These are phyloP conservation scores for Euphonia xanthogaster DNA, from an alignment of 2,797 vertebrate species.

Conservation along the genomic window DNA sequence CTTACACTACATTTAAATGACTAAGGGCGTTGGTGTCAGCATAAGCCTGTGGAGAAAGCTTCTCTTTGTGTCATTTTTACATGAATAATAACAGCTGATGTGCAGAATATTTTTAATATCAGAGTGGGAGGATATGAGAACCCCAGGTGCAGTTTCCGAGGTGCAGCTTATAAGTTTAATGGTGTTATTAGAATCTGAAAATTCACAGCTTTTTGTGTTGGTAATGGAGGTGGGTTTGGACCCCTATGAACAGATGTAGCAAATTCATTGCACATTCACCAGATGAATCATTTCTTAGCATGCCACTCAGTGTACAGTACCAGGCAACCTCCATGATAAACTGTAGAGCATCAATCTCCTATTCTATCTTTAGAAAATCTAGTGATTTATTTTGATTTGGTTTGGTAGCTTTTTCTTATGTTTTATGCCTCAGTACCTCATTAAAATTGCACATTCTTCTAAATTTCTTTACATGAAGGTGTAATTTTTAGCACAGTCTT, in stretches of 20 bases:
- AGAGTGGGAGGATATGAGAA: slow-evolving; percentile 60
- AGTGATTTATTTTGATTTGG: background rate
- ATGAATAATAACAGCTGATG: slow-evolving; percentile 44
- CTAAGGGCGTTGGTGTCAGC: slow-evolving; percentile 24
- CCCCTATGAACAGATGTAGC: background rate
- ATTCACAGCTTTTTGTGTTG: background rate
- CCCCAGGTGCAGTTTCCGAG: slow-evolving; percentile 38
- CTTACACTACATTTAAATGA: background rate
- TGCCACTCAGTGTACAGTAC: background rate
- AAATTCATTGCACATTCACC: background rate
- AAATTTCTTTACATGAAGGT: background rate
- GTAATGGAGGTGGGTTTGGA: background rate
- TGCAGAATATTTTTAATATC: slow-evolving; percentile 49
- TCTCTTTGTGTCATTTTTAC: slow-evolving; percentile 29
- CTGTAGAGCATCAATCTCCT: background rate
- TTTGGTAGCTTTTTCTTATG: background rate
- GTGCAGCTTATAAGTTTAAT: slow-evolving; percentile 5
- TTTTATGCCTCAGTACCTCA: background rate
- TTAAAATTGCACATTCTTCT: background rate
- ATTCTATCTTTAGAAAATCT: background rate
- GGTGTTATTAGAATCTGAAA: slow-evolving; percentile 29
- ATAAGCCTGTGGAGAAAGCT: background rate
- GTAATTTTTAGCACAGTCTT: background rate
- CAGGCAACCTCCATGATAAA: background rate
- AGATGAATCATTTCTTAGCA: background rate